These are phyloP conservation scores for Yponomeuta cagnagella DNA, from an alignment of 2,888 invertebrate species.

Conservation along the genomic window DNA sequence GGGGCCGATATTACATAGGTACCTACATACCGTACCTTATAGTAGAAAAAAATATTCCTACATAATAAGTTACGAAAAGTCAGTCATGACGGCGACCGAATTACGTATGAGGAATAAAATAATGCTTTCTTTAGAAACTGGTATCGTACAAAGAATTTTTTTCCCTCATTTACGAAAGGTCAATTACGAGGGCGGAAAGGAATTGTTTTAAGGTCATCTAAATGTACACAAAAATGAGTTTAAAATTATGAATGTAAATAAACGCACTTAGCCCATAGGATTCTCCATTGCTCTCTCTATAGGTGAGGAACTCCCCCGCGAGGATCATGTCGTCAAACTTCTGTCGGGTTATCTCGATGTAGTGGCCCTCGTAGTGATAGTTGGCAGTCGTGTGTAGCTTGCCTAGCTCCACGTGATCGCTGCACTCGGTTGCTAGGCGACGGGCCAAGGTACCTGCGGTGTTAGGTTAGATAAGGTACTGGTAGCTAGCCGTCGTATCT, in stretches of 20 bases:
- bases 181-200: no score
- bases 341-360: constrained; percentile 37
- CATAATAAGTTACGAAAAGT: no score
- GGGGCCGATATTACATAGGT: no score
- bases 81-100: no score
- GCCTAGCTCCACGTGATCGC: constrained; percentile 42
- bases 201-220: no score
- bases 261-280: constrained; percentile 60
- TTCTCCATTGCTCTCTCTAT: constrained; percentile 56
- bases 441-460: constrained; percentile 47
- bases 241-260: background rate
- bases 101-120: no score
- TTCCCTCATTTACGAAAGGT: no score
- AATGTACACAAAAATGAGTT: background rate
- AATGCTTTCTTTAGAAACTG: no score
- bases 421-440: constrained; percentile 47
- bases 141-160: no score
- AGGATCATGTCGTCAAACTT: constrained; percentile 62
- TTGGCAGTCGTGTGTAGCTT: constrained; percentile 52
- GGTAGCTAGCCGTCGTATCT: background rate
- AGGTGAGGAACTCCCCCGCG: constrained; percentile 58
- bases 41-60: no score
- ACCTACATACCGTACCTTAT: no score
- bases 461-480: background rate
- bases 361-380: constrained; percentile 40